Evolutionary conservation across 1,140 invertebrate species (phyloP).

Genomic region (Scaptodrosophila lebanonensis): DNA sequence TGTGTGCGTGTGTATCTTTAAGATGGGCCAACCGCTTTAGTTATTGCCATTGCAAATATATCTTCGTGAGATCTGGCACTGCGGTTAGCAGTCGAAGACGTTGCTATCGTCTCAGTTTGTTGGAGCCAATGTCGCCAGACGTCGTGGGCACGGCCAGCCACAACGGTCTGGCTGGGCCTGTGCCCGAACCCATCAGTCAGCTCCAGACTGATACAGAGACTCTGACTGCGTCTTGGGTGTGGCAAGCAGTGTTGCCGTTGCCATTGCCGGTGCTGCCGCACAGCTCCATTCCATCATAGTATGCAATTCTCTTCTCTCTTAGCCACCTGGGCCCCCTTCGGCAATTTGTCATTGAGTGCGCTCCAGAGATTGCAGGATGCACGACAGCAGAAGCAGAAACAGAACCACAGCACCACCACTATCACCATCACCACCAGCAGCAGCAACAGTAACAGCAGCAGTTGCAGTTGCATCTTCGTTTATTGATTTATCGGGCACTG

Average conservation of each 20-base stretch:
- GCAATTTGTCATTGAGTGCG: slow-evolving; percentile 31
- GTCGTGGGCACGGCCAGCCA: not conserved
- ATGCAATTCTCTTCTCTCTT: not conserved
- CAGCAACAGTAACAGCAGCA: slow-evolving; percentile 16
- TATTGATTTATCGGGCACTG: slow-evolving; percentile 57
- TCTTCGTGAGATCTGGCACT: slow-evolving; percentile 43
- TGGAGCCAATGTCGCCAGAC: no score
- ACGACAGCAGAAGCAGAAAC: no score
- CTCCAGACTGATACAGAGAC: no score
- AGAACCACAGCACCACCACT: no score
- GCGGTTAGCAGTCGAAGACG: no score
- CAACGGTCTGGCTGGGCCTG: not conserved
- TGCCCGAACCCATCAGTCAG: no score
- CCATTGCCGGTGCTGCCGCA: not conserved
- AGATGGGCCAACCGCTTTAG: no score
- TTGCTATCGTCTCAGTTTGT: no score
- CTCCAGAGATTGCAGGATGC: not conserved
- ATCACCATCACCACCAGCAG: no score
- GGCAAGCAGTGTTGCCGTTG: not conserved
- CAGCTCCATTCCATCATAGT: no score
- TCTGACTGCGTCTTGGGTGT: slow-evolving; percentile 26
- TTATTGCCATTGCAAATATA: slow-evolving; percentile 9
- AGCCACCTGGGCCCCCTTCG: slow-evolving; percentile 10
- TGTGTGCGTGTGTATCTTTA: slow-evolving; percentile 45
- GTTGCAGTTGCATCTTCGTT: slow-evolving; percentile 54